These are phyloP conservation scores for Neotoxoptera formosana DNA, from an alignment of 1,140 invertebrate genomes.

Conservation along the genomic window DNA sequence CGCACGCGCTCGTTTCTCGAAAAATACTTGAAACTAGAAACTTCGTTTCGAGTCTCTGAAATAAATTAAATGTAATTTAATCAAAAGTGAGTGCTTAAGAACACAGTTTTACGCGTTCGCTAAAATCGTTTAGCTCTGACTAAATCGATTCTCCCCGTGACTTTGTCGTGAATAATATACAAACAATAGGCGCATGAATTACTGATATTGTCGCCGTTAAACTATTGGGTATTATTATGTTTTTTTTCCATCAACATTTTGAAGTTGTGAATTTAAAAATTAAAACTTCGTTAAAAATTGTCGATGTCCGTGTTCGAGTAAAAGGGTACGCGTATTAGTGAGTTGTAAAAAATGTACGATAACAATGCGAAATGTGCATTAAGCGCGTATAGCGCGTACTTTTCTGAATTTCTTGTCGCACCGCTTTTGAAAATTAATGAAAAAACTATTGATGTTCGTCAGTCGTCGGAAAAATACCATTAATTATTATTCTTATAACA, in stretches of 20 bases:
- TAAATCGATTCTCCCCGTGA: background rate
- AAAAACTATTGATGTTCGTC: background rate
- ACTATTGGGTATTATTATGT: background rate
- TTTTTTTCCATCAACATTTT: background rate
- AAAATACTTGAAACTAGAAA: slow-evolving; percentile 15
- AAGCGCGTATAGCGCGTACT: background rate
- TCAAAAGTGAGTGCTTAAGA: slow-evolving; percentile 21
- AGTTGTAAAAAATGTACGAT: background rate
- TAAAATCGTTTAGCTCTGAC: background rate
- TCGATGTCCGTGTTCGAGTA: background rate
- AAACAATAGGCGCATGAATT: background rate
- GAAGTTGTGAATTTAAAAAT: background rate
- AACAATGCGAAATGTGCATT: background rate
- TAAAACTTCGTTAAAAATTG: background rate
- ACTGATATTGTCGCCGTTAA: background rate
- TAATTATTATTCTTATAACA: background rate
- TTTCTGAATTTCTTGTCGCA: background rate
- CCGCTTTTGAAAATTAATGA: background rate
- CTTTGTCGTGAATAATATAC: background rate
- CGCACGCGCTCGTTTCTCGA: background rate
- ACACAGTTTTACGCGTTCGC: background rate
- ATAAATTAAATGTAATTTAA: slow-evolving; percentile 24
- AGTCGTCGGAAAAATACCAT: background rate
- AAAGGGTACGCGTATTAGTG: background rate
- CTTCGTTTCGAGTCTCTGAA: background rate